A percentile compares a stretch with the other conserved stretches of the same genome.
Conservation (phyloP, 2,888 invertebrate genomes). For the Tiliacea aurago region DNA sequence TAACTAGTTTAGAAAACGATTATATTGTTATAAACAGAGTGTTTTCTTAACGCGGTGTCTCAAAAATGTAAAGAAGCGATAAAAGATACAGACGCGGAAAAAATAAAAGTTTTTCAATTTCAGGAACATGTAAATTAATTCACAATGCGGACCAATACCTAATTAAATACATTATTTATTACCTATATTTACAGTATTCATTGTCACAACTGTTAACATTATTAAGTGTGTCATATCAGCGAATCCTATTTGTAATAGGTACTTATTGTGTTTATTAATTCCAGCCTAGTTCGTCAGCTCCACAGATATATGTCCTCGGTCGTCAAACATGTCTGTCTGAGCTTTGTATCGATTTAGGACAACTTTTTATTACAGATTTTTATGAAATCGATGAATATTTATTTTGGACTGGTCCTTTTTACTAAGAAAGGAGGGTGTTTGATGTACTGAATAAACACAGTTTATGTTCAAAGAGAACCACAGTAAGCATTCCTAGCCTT, state of each 20-base stretch:
- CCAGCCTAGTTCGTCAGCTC: conserved; percentile 1
- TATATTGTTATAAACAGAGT: background rate
- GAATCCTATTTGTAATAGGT: background rate
- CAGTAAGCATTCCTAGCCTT: background rate
- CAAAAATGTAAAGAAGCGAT: background rate
- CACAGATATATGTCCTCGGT: background rate
- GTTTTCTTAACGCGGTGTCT: background rate
- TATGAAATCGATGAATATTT: conserved; percentile 34
- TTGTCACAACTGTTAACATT: conserved; percentile 36
- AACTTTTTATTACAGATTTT: background rate
- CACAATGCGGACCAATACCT: background rate
- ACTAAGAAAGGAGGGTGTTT: background rate
- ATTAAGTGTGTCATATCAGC: conserved; percentile 30
- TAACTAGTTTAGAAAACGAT: background rate
- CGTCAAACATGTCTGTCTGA: conserved; percentile 8
- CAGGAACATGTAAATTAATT: background rate
- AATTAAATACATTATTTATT: background rate
- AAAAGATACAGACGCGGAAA: background rate
- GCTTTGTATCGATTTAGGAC: background rate
- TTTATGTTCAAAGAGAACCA: background rate
- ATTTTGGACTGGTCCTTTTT: background rate
- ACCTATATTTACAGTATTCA: background rate
- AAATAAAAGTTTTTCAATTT: background rate
- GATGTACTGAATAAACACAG: conserved; percentile 7
- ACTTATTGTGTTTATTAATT: conserved; percentile 18